phyloP scores from a whole-genome alignment of 64 coral and sea anemone species.

The Trachythela sp. region DNA sequence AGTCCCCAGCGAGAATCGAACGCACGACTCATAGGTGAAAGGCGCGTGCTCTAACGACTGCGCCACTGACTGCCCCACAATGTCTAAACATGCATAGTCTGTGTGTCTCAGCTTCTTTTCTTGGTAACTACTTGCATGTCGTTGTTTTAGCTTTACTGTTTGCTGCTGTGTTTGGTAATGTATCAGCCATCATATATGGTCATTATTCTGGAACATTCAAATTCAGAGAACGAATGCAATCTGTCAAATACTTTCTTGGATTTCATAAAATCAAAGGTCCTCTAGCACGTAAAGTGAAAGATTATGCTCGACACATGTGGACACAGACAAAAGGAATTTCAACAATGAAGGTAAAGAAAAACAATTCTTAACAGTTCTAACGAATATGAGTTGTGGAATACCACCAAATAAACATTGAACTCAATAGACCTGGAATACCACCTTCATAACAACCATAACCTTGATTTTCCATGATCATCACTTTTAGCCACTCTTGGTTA shows the following conservation, averaged over 20 bases:
- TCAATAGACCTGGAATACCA: too few species aligned
- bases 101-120: too few species aligned
- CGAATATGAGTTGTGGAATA: not conserved
- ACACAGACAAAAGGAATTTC: slow-evolving; percentile 95
- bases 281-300: slow-evolving; percentile 75
- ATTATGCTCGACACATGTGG: slow-evolving; percentile 94
- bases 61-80: too few species aligned
- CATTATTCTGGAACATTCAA: slow-evolving; percentile 98
- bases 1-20: too few species aligned
- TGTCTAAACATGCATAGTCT: too few species aligned
- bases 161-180: slow-evolving; percentile 94
- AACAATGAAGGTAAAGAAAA: slow-evolving; percentile 65
- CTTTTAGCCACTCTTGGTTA: not conserved
- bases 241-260: slow-evolving; percentile 84
- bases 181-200: slow-evolving; percentile 94
- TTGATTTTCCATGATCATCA: not conserved
- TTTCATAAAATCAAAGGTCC: slow-evolving; percentile 92
- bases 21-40: too few species aligned
- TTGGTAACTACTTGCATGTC: too few species aligned
- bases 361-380: not conserved
- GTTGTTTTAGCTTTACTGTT: slow-evolving; percentile 80
- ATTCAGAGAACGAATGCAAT: slow-evolving; percentile 77
- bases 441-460: too few species aligned
- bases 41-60: too few species aligned
- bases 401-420: too few species aligned